These are phyloP conservation scores for Scomber colias DNA, from an alignment of 2,113 vertebrate species.

Conservation along the genomic window DNA sequence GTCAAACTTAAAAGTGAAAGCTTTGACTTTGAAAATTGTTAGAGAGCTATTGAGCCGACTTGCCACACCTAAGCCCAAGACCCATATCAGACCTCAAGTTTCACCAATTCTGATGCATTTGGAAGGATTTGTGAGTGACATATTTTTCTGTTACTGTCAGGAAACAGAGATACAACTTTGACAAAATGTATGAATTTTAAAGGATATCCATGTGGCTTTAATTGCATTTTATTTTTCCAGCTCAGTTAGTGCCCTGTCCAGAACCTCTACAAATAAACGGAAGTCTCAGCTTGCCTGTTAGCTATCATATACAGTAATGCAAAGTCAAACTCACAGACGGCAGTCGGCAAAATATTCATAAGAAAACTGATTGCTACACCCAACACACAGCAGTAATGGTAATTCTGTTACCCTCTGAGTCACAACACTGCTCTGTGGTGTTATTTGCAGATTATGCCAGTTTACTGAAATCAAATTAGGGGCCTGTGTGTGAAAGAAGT, in stretches of 20 bases:
- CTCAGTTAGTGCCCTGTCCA: not conserved
- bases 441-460: not conserved
- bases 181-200: not conserved
- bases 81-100: too few species aligned
- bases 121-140: too few species aligned
- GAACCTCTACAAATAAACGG: not conserved
- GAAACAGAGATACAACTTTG: too few species aligned
- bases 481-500: not conserved
- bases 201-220: too few species aligned
- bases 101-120: too few species aligned
- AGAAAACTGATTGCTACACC: not conserved
- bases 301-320: not conserved
- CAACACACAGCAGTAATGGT: not conserved
- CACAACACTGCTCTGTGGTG: not conserved
- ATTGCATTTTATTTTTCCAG: too few species aligned
- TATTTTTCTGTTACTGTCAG: too few species aligned
- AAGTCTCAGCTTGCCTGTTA: not conserved
- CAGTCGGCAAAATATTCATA: not conserved
- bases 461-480: not conserved
- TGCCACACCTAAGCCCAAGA: too few species aligned
- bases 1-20: too few species aligned
- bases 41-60: too few species aligned
- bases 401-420: not conserved
- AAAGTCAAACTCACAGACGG: not conserved
- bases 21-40: too few species aligned